Percentiles rank a stretch among this genome's conserved stretches.
These are phyloP conservation scores for Formica aserva DNA, from an alignment of 2,888 invertebrate genomes.

Conservation along the genomic window DNA sequence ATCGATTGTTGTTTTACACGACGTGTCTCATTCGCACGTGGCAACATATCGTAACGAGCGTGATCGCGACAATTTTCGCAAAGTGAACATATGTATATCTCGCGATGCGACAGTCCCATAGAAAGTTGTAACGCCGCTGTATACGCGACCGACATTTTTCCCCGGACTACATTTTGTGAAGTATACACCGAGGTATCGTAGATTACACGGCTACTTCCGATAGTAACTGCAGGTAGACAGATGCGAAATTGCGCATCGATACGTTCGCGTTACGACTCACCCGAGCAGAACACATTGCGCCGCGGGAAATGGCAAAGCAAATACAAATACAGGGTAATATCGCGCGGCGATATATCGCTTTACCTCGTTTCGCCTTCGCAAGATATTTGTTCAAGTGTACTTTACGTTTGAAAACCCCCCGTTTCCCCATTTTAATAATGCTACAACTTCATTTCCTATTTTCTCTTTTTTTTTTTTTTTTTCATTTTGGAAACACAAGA, in stretches of 20 bases:
- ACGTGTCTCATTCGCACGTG: slow-evolving; percentile 10
- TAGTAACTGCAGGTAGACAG: slow-evolving; percentile 44
- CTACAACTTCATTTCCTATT: neutral
- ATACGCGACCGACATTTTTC: slow-evolving; percentile 22
- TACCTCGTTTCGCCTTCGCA: slow-evolving; percentile 22
- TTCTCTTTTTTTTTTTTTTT: neutral
- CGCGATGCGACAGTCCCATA: slow-evolving; percentile 11
- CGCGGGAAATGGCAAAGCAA: slow-evolving; percentile 63
- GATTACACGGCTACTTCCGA: slow-evolving; percentile 31
- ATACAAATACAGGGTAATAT: slow-evolving; percentile 51
- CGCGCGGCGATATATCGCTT: slow-evolving; percentile 2
- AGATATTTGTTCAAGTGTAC: slow-evolving; percentile 59
- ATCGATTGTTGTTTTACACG: neutral
- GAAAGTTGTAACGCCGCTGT: slow-evolving; percentile 26
- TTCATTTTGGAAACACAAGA: neutral
- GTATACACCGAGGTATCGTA: slow-evolving; percentile 39
- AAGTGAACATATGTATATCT: slow-evolving; percentile 29
- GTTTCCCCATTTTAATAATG: slow-evolving; percentile 35
- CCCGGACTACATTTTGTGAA: slow-evolving; percentile 23
- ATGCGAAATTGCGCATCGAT: slow-evolving; percentile 50
- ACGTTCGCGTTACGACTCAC: slow-evolving; percentile 53
- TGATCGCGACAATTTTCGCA: slow-evolving; percentile 32
- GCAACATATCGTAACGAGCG: neutral
- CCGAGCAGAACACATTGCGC: slow-evolving; percentile 27
- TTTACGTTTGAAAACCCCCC: slow-evolving; percentile 30